Base-by-base conservation (phyloP, 1,140 invertebrate species). In the Calycopis cecrops region DNA sequence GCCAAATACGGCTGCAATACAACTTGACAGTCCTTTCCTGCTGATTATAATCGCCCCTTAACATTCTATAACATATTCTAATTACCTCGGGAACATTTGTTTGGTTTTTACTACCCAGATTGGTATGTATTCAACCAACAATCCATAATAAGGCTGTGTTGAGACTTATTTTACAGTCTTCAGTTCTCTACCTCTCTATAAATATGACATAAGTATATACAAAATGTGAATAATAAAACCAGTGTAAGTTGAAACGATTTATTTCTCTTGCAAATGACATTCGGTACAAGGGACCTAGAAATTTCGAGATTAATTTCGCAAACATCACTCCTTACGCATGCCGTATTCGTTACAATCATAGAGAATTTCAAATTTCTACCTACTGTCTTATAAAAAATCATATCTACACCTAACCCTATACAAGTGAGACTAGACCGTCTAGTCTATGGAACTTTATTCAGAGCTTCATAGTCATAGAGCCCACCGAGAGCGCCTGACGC, bases 291-390 rank as follows among this genome's bases (percentile, higher is more conserved):
- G 73, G 70, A 71, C 73, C 77, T 79, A 79, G 77, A 83, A 65
- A 61, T 61, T 68, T 68, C 67, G 67, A 74, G 71, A 79, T 65
- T 76, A 81, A 75, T 76, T 83, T 80, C 69, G 71, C 65, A 71
- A 75, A 79, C 65, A 76, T 37, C 68, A 65, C 64, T 57, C 59
- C 67, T 63, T 61, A 76, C 69, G 71, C 60, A 60, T 70, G 65
- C 57, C 56, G 56, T 62, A 55, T 52, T 57, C 65, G 65, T 69
- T 79, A 82, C 71, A 73, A 74, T 75, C 69, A 28, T 28, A 76
- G 73, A 84, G 64, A 80, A 84, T 84, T 84, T 79, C 71, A 81
- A 80, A 76, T 79, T 74, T 74, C 79, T 84, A 84, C 63, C 80
- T 82, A 84, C 80, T 67, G 65, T 71, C 76, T 81, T 84, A 84